Base-by-base conservation (phyloP, 2,888 invertebrate species). In the Apomyelois bistriatella region DNA sequence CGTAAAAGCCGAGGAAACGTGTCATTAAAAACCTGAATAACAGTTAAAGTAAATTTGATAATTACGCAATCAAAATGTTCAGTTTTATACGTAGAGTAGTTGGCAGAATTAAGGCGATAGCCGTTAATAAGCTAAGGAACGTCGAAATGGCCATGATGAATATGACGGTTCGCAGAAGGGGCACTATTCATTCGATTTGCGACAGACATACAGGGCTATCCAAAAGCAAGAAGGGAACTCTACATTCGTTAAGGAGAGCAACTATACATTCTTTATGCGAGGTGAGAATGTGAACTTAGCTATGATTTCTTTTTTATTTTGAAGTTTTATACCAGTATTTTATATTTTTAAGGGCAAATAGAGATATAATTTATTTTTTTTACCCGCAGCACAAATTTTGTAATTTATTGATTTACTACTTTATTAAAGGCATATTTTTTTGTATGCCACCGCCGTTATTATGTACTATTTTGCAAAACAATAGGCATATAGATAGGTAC, bases 231-330 rank as follows among this genome's bases (percentile, higher is more conserved):
- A 52, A 46, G 10, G 68, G 62, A 38, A 68, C 69, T 10, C 57
- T 68, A 38, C 65, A 53, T 37, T 60, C 63, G 13, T 58, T 65
- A 4, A 76, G 86, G 58, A 76, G 85, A 46, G 72, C 74, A 10
- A 85, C 86, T 6, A 72, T 88, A 53, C 85, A 87, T 59, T 84
- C 85, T 10, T 68, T 87, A 54, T 73, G 75, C 30, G 85, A 85
- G 87, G 89, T 89, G 74, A 84, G 85, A 50, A 30, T 30, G 6
- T 16, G 2, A 6, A 32, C 22, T 3, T 22, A 22, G 2, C 5
- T 22, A 22, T 22, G 22, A 22, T 22, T 2, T 22, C 22, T 22
- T 22, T 22, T 22, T 22, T 22, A 22, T 22, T 5, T 2, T 22
- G 22, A 3, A 22, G n/a, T n/a, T n/a, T n/a, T n/a, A n/a, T n/a